These are phyloP conservation scores for Crenuchus spilurus DNA, from an alignment of 2,797 vertebrate species.

Conservation along the genomic window DNA sequence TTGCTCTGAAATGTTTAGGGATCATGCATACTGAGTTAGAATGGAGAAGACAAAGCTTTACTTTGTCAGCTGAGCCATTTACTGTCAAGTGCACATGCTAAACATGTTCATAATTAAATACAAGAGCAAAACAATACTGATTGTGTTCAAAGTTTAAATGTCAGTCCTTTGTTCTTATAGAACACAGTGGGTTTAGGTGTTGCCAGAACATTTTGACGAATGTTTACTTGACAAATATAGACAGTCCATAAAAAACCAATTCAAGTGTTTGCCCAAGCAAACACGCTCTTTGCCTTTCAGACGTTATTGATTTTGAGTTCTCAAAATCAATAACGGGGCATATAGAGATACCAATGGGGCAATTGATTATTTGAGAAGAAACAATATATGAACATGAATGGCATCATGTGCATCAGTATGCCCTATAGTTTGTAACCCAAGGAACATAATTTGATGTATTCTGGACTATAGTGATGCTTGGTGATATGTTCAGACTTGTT, in stretches of 20 bases:
- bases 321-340: conserved; percentile 40
- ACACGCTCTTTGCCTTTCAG: conserved; percentile 78
- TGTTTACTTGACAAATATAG: conserved; percentile 80
- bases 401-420: not conserved
- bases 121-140: not conserved
- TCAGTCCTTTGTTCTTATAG: not conserved
- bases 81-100: no score
- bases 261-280: conserved; percentile 78
- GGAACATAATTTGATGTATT: no score
- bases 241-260: conserved; percentile 79
- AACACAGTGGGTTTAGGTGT: conserved; percentile 32
- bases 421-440: not conserved
- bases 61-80: no score
- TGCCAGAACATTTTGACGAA: conserved; percentile 65
- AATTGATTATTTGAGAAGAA: conserved; percentile 20
- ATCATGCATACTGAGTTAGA: not conserved
- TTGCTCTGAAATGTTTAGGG: no score
- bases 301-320: conserved; percentile 60
- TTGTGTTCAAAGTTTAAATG: not conserved
- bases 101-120: not conserved
- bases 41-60: not conserved
- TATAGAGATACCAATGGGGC: conserved; percentile 28
- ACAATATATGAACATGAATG: conserved; percentile 17
- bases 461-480: no score
- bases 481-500: no score